Conservation (phyloP, 2,797 vertebrate genomes). For the Acanthis flammea region DNA sequence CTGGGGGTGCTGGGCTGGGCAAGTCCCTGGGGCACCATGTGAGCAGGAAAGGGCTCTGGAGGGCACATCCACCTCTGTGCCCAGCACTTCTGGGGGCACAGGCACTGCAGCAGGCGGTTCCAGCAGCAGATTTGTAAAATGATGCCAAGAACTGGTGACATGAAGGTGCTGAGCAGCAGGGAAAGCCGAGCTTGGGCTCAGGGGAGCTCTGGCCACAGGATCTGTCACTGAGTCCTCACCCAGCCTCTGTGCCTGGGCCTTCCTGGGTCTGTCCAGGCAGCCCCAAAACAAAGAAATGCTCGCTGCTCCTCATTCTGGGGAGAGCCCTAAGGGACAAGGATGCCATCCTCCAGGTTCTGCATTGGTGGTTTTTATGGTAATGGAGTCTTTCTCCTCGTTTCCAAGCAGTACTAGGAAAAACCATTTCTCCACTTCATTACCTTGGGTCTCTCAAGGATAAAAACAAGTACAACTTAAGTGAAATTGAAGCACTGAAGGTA, state of each 20-base stretch:
- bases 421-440: neutral
- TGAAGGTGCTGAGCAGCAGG: no score
- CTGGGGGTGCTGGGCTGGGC: neutral
- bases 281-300: neutral
- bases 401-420: neutral
- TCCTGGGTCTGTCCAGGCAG: neutral
- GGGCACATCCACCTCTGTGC: neutral
- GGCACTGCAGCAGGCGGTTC: fast-evolving
- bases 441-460: neutral
- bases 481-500: neutral
- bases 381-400: neutral
- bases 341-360: neutral
- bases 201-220: neutral
- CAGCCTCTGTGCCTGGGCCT: fast-evolving
- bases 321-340: neutral
- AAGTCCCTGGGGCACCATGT: fast-evolving
- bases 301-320: neutral
- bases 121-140: neutral
- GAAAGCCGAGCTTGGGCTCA: fast-evolving
- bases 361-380: neutral
- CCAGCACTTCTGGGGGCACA: neutral
- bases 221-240: neutral
- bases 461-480: neutral
- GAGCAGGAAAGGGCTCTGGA: neutral
- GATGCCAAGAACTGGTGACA: neutral